phyloP scores from a whole-genome alignment of 35 echinoderm and acorn worm genomes.

The Heliocidaris tuberculata region DNA sequence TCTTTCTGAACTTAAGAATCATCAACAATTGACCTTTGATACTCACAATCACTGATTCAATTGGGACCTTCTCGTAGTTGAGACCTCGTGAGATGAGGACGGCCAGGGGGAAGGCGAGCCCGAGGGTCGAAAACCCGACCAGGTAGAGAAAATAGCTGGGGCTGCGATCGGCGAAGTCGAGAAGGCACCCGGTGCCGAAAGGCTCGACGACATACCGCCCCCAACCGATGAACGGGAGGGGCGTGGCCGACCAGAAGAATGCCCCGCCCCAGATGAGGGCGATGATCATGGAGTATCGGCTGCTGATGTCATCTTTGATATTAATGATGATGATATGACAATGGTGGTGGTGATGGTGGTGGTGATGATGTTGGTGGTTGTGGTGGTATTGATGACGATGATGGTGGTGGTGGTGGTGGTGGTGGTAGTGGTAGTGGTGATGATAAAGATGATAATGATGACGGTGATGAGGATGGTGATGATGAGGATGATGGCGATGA shows the following conservation, averaged over 20 bases:
- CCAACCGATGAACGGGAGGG: conserved; percentile 64
- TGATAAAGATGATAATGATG: neutral
- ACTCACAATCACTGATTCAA: conserved; percentile 22
- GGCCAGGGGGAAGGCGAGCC: conserved; percentile 55
- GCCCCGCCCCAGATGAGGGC: conserved; percentile 64
- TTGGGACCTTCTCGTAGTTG: conserved; percentile 27
- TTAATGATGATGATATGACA: neutral
- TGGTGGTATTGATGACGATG: neutral
- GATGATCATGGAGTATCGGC: conserved; percentile 22
- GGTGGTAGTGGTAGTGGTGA: neutral
- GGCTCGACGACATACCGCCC: conserved; percentile 72
- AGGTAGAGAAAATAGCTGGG: conserved; percentile 48
- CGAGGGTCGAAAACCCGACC: conserved; percentile 22
- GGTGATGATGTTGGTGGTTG: neutral
- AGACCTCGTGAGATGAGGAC: conserved; percentile 47
- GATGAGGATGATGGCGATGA: neutral
- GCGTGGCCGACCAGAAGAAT: conserved; percentile 74
- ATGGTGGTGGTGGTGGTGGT: neutral
- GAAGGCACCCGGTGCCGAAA: conserved; percentile 62
- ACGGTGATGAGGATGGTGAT: neutral
- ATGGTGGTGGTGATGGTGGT: neutral
- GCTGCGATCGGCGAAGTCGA: conserved; percentile 56
- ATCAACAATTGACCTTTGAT: neutral
- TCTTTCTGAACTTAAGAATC: too few species aligned
- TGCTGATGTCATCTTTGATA: neutral